Base-by-base conservation (phyloP, 30 jellyfish, hydroid and myxozoan genomes). In the Mastigias papua region DNA sequence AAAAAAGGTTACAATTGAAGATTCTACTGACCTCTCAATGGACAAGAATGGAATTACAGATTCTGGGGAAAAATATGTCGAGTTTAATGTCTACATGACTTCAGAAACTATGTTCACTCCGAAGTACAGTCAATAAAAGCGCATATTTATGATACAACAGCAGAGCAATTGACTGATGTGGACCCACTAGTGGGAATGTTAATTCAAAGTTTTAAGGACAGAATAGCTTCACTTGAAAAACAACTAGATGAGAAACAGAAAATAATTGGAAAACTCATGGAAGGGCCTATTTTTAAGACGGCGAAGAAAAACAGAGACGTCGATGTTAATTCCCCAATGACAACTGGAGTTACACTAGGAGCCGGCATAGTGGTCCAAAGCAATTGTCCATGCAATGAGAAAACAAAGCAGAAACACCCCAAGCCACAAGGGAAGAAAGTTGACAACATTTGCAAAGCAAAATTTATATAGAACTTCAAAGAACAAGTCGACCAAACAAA, bases 201-300 rank as follows among this genome's bases (percentile, higher is more conserved):
- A 33, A 29, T 69, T 23, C 51, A 69, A 69, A 27, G 57, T 69
- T 46, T 69, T 8, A 29, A 69, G 37, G 80, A 69, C 80, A 34
- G 80, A 23, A 69, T 69, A 4, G 58, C 28, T 33, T 29, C 80
- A 23, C 58, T 69, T 26, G 80, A 69, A 33, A 29, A 69, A 22
- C 80, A 69, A 33, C 80, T 69, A n/a, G 1, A 27, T 69, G 80
- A 69, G 60, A 69, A 69, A 69, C 80, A n/a, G 80, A 69, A 69
- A 69, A 69, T 69, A 27, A 69, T 69, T 34, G 63, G 28, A 69
- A 33, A 33, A 2, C 63, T 69, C 60, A 27, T 69, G 80, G 80
- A 69, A 25, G 51, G 80, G 80, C 63, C 80, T 69, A 69, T 29
- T 27, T 69, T 69, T 31, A 57, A 69, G 54, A 32, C 21, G 32